phyloP scores from a whole-genome alignment of 2,888 invertebrate genomes.

The Synergus umbraculus region DNA sequence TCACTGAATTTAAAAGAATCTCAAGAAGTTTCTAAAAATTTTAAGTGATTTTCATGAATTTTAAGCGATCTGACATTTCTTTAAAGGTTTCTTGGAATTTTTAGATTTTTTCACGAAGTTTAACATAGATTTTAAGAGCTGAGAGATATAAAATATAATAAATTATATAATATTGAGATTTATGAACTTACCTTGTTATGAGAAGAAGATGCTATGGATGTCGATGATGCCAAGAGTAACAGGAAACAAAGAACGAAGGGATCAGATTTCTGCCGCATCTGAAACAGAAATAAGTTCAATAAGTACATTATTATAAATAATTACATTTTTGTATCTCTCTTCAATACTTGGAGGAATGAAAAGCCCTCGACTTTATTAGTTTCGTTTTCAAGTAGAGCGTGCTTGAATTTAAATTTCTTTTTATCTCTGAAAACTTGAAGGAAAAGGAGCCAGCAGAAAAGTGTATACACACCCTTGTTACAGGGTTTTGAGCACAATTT shows the following conservation, averaged over 20 bases:
- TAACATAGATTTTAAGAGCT: no score
- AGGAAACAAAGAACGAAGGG: constrained; percentile 55
- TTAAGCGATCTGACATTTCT: no score
- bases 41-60: no score
- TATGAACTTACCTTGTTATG: constrained; percentile 63
- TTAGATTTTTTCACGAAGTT: no score
- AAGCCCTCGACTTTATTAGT: neutral
- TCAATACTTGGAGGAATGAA: neutral
- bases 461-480: constrained; percentile 24
- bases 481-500: constrained; percentile 35
- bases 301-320: constrained; percentile 22
- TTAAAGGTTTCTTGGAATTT: no score
- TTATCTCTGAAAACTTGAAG: constrained; percentile 1
- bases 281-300: constrained; percentile 53
- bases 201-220: constrained; percentile 53
- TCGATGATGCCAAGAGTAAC: constrained; percentile 61
- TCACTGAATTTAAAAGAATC: no score
- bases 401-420: constrained; percentile 7
- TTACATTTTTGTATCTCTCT: neutral
- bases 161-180: no score
- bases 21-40: no score
- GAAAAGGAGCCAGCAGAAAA: constrained; percentile 28
- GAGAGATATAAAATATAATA: no score
- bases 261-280: constrained; percentile 65
- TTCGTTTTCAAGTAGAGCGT: neutral